Evolutionary conservation across 2,888 invertebrate genomes (phyloP), one percentile per base, ranked within the genome.

Genomic region (Auanema sp.): DNA sequence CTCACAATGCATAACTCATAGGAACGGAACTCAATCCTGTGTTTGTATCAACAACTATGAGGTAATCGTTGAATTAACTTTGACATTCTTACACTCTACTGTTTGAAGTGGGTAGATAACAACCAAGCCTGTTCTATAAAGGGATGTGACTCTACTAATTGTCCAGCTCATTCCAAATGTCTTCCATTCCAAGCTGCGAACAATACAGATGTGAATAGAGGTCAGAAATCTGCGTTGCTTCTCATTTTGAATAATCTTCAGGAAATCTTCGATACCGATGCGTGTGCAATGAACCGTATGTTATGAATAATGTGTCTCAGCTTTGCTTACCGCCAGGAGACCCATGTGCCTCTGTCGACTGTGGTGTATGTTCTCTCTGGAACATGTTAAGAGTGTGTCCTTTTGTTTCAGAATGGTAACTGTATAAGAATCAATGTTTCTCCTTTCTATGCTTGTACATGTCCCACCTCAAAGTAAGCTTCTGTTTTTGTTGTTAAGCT

Each of bases 151-250:
- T 21, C 53, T 1, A 18, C 16, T 2, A 53, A 43, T n/a, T 60
- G 60, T 24, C 50, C 50, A 12, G 51, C 42, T 14, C 43, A 49
- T n/a, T 47, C 49, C 1, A 50, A 51, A 18, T 59, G 59, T 16
- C 33, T 59, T 42, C 23, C 43, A 25, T 16, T 51, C 21, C 59
- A 59, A 43, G 52, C 50, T n/a, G 52, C 51, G 51, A 59, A 59
- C 52, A 43, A 10, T 16, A 21, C 16, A 6, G 16, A 40, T 42
- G n/a, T 57, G 16, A 43, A 16, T 43, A 23, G 10, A 47, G 16
- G 16, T 47, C 3, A 47, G 43, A 43, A 12, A 43, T 43, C 14
- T 43, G 43, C 11, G 12, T 11, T 43, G 43, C 11, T 14, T 43
- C 43, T 43, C 43, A 43, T 12, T 21, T 47, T 10, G 16, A 47